Evolutionary conservation across 2,888 invertebrate species (phyloP).

Genomic region (Oscheius myriophilus): DNA sequence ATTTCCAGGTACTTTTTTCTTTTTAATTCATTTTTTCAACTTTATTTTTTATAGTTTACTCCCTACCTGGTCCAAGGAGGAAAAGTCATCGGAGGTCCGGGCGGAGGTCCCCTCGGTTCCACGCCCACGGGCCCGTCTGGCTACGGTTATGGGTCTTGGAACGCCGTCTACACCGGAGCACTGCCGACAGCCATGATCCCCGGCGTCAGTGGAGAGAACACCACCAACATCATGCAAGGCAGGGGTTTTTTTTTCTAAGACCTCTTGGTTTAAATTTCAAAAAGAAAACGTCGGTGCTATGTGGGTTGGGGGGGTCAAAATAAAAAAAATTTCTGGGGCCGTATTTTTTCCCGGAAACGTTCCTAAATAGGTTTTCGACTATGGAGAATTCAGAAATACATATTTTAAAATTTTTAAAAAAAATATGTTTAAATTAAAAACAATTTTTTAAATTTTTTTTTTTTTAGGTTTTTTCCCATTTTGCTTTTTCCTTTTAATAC

Average conservation of each 20-base stretch:
- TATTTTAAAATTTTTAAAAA: too few relatives aligned
- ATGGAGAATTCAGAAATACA: too few relatives aligned
- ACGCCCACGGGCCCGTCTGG: conserved; percentile 45
- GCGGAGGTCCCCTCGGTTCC: conserved; percentile 6
- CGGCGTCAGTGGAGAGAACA: neutral
- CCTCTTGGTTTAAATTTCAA: too few relatives aligned
- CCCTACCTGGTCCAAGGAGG: conserved; percentile 51
- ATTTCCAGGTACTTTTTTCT: conserved; percentile 34
- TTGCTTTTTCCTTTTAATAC: too few relatives aligned
- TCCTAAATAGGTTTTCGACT: too few relatives aligned
- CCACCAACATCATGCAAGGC: conserved; percentile 2
- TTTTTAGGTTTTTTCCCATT: neutral
- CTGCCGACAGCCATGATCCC: conserved; percentile 5
- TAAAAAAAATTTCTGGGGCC: too few relatives aligned
- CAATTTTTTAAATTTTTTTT: too few relatives aligned
- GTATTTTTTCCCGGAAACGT: too few relatives aligned
- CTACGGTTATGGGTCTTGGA: conserved; percentile 49
- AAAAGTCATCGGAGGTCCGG: conserved; percentile 35
- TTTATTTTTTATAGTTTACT: conserved; percentile 35
- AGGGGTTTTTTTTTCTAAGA: too few relatives aligned
- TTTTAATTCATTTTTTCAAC: neutral
- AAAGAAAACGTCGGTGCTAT: too few relatives aligned
- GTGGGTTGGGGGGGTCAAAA: too few relatives aligned
- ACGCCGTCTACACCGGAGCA: conserved; percentile 12
- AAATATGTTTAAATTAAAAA: too few relatives aligned